Base-by-base conservation (phyloP, 2,797 vertebrate genomes). In the Chrysolophus pictus region DNA sequence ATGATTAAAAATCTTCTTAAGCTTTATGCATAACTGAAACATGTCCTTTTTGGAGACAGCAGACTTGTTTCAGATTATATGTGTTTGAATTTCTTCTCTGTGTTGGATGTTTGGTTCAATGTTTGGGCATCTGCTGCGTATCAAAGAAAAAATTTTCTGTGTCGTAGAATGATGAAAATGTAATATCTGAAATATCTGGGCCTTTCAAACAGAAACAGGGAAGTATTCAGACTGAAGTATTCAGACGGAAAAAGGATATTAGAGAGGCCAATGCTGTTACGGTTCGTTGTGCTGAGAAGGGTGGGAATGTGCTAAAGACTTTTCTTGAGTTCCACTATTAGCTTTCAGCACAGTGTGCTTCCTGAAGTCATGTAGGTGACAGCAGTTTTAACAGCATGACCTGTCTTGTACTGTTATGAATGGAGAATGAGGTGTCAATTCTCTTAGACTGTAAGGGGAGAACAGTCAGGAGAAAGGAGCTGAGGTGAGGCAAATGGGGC, bases 1-100 rank as follows among this genome's bases (percentile, higher is more conserved):
- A 55, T 0, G 4, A 81, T 92, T 94, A 80, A 91, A 93, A 83
- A 89, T 24, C 16, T 93, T 37, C 22, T 92, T 94, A 75, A 63
- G 37, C 29, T 85, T 91, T 83, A 78, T 59, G 53, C 60, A 80
- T 71, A 87, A 77, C 46, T 88, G 42, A 93, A 51, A 58, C 13
- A 59, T 33, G 35, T 23, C 47, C 55, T 33, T 80, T 94, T 83
- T 59, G 47, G 16, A 70, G 37, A 68, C 29, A 53, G 53, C 10
- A 69, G 41, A 58, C 11, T 6, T 87, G 23, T 14, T n/a, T 85
- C 21, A n/a, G 49, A n/a, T 59, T 90, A 60, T 55, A 37, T 39
- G 58, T 46, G n/a, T 84, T 85, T 71, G 74, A 84, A 63, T 80
- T 91, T 33, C 6, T 10, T 41, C 18, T 62, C 73, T 33, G 47